Percentiles rank a stretch among this genome's conserved stretches.
phyloP scores from a whole-genome alignment of 2,888 invertebrate genomes.

The Cylloceria caligata region DNA sequence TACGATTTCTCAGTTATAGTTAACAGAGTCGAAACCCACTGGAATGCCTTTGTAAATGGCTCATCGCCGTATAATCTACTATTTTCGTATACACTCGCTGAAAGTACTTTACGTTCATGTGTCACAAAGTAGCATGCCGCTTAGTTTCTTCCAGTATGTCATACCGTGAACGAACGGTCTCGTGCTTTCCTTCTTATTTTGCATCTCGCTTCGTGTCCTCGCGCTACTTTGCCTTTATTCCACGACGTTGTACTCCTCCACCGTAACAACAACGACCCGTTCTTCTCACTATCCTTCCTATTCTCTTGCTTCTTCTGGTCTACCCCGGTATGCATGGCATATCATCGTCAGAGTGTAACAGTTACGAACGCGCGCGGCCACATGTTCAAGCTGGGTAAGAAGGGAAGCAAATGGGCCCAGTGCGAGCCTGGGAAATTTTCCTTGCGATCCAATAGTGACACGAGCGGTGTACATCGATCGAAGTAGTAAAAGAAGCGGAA shows the following conservation, averaged over 20 bases:
- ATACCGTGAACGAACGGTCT: no score
- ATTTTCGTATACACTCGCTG: conserved; percentile 27
- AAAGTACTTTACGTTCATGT: no score
- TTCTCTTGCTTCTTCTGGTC: conserved; percentile 53
- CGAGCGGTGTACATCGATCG: conserved; percentile 49
- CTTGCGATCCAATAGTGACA: conserved; percentile 67
- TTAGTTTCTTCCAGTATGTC: no score
- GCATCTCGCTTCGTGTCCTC: no score
- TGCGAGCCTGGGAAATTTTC: conserved; percentile 71
- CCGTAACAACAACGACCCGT: conserved; percentile 55
- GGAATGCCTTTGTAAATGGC: background rate
- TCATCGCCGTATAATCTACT: background rate
- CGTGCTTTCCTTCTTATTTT: no score
- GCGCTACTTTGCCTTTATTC: no score
- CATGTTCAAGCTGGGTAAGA: conserved; percentile 37
- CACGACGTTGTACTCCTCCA: conserved; percentile 43
- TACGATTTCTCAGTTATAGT: background rate
- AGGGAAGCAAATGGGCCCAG: conserved; percentile 53
- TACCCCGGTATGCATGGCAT: conserved; percentile 40
- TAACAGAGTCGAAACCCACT: background rate
- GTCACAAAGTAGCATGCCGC: no score
- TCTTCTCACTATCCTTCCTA: conserved; percentile 39
- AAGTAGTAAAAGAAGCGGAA: conserved; percentile 47
- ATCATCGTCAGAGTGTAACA: conserved; percentile 52
- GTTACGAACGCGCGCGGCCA: conserved; percentile 48